These are phyloP conservation scores for Agriotes lineatus DNA, from an alignment of 2,888 invertebrate genomes.

Conservation along the genomic window DNA sequence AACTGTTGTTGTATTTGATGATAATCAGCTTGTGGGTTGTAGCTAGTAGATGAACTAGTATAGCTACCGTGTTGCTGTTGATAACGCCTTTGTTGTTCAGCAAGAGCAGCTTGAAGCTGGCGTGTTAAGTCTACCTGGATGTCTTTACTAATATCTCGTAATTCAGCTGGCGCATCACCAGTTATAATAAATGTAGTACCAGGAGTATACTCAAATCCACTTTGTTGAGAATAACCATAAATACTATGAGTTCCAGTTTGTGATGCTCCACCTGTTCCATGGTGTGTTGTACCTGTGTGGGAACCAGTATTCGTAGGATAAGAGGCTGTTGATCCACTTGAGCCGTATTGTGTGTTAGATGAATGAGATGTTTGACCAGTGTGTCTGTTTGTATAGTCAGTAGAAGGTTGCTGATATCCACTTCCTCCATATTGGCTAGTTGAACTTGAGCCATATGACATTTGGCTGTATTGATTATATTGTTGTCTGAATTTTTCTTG, in stretches of 20 bases:
- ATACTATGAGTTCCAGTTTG: neutral
- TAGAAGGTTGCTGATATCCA: conserved; percentile 3
- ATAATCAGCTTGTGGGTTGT: conserved; percentile 48
- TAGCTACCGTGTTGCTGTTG: conserved; percentile 43
- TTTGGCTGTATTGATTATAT: conserved; percentile 39
- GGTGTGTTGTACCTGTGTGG: no score
- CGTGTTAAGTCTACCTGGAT: conserved; percentile 48
- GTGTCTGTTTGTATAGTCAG: neutral
- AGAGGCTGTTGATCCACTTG: neutral
- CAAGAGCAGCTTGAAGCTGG: conserved; percentile 57
- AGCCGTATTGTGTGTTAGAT: neutral
- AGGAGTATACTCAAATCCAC: conserved; percentile 26
- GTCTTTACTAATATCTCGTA: conserved; percentile 42
- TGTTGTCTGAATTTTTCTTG: conserved; percentile 46
- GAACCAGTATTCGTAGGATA: neutral
- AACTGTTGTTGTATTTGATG: conserved; percentile 56
- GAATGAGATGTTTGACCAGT: neutral
- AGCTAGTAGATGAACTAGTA: conserved; percentile 15
- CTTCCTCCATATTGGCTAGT: neutral
- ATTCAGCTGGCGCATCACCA: conserved; percentile 34
- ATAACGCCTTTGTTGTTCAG: conserved; percentile 44
- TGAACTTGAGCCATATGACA: conserved; percentile 5
- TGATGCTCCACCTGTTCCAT: neutral
- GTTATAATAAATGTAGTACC: conserved; percentile 24
- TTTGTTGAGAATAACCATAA: conserved; percentile 10